These are phyloP conservation scores for Ciconia maguari DNA, from an alignment of 2,113 vertebrate species.

Conservation along the genomic window DNA sequence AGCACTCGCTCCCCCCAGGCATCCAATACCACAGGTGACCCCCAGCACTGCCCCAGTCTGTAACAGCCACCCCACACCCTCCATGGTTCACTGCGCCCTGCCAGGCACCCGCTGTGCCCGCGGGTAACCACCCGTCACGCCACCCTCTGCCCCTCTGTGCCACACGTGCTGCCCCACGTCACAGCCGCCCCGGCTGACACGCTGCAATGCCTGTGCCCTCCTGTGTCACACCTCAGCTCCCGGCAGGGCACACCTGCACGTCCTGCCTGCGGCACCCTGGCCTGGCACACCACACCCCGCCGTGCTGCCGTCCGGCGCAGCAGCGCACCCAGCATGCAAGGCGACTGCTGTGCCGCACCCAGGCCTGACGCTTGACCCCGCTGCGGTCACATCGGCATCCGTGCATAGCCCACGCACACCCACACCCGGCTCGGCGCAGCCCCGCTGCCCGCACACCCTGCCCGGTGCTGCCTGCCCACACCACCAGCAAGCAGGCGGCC, in stretches of 20 bases:
- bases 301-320: accelerated
- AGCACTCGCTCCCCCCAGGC: neutral
- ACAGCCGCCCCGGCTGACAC: neutral
- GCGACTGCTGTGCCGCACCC: neutral
- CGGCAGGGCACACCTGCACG: accelerated
- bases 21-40: no score
- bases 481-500: neutral
- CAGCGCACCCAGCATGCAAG: neutral
- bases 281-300: neutral
- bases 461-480: no score
- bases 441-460: neutral
- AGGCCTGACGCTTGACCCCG: neutral
- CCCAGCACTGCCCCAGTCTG: neutral
- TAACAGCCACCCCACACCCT: neutral
- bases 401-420: neutral
- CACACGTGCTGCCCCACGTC: neutral
- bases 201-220: accelerated
- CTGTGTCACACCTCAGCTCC: neutral
- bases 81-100: neutral
- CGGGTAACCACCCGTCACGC: accelerated
- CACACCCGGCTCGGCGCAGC: neutral
- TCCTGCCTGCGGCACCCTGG: neutral
- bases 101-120: accelerated
- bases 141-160: neutral
- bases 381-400: neutral